Evolutionary conservation across 2,797 vertebrate species (phyloP), one percentile per base, ranked within the genome.

Genomic region (Dermochelys coriacea): DNA sequence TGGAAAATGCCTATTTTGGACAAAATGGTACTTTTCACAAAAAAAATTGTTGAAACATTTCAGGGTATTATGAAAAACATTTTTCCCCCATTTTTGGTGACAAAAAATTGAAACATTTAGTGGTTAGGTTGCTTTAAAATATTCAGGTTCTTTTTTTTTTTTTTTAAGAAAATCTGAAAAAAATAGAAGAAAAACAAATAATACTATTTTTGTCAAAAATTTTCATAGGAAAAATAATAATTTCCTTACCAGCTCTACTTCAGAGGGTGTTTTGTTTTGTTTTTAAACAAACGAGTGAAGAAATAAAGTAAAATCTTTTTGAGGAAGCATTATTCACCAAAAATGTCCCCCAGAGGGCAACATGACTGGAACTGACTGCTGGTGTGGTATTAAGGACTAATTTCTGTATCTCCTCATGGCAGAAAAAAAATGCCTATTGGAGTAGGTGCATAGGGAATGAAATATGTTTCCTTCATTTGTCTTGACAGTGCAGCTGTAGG

Each of bases 391-490:
- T 95, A 81, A 91, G 90, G 45, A 37, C 85, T 90, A 79, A 54
- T 11, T 92, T 88, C 23, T 86, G 18, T 85, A 93, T 59, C 91
- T 89, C 64, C 85, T 2, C 27, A 11, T 1, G 0, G 81, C 52
- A 90, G 55, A 74, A 89, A 84, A 41, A 90, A 82, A 85, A 68
- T 18, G 29, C 19, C 12, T 93, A 31, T 82, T 82, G 47, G 23
- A 91, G 18, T 74, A 80, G 91, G 89, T 82, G 45, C 15, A 37
- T 7, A 21, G 47, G 45, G 27, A 93, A 31, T 92, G 51, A 96
- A 96, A 80, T 95, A 93, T 50, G 3, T 95, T 91, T 64, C 52
- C 14, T 89, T 89, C 95, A 91, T 95, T 78, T 95, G 77, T 51
- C 82, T 88, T 82, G 93, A 61, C 85, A 92, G n/a, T 37, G 16